A percentile compares a stretch with the other conserved stretches of the same genome.
phyloP scores from a whole-genome alignment of 2,888 invertebrate species.

The Ophion costatus region DNA sequence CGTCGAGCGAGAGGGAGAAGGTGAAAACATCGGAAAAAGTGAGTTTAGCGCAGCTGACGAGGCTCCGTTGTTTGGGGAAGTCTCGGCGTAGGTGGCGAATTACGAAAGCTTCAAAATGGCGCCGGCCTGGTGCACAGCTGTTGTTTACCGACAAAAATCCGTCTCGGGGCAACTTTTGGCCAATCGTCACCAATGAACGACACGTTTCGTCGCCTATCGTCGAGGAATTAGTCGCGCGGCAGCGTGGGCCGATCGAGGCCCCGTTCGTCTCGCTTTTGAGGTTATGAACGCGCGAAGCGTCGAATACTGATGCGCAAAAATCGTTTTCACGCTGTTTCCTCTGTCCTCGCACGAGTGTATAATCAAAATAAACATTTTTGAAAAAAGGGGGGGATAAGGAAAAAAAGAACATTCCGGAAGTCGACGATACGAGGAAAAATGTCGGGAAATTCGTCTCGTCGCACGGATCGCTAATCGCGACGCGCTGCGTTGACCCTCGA shows the following conservation, averaged over 20 bases:
- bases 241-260: too few species aligned
- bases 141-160: conserved; percentile 80
- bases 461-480: conserved; percentile 60
- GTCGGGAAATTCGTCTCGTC: conserved; percentile 60
- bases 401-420: conserved; percentile 37
- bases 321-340: too few species aligned
- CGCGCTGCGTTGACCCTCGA: conserved; percentile 64
- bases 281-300: too few species aligned
- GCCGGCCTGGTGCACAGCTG: conserved; percentile 77
- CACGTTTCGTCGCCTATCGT: neutral
- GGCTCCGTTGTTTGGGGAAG: neutral
- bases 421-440: conserved; percentile 67
- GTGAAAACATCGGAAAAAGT: conserved; percentile 13
- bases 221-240: conserved; percentile 2
- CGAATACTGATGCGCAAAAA: neutral
- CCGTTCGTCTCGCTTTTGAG: too few species aligned
- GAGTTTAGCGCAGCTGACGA: conserved; percentile 26
- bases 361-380: conserved; percentile 28
- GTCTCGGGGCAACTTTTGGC: conserved; percentile 13
- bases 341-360: neutral
- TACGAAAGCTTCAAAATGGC: conserved; percentile 73
- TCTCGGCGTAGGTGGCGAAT: conserved; percentile 34
- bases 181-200: neutral
- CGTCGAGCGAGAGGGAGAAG: neutral
- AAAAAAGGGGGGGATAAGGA: conserved; percentile 33